Evolutionary conservation across 2,113 vertebrate genomes (phyloP).

Genomic region (Periophthalmodon schlosseri): DNA sequence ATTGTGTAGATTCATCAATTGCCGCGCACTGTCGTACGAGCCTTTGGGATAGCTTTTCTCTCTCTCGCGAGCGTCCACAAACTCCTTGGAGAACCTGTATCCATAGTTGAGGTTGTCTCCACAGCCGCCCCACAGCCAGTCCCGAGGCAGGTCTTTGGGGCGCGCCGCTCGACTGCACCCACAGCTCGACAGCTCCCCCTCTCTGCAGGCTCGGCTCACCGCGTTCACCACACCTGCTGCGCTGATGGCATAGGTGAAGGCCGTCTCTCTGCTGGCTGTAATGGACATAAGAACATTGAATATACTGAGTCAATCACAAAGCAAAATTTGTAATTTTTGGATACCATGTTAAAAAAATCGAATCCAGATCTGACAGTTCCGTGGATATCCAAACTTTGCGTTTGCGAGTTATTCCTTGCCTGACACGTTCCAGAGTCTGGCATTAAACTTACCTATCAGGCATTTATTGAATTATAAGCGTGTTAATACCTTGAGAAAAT

Average conservation of each 20-base stretch:
- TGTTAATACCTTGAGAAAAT: too few species aligned
- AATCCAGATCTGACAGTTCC: too few species aligned
- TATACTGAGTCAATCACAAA: constrained; percentile 13
- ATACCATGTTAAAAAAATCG: not conserved
- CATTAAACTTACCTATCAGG: too few species aligned
- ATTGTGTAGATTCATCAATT: constrained; percentile 96
- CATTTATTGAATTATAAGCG: too few species aligned
- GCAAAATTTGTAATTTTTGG: not conserved
- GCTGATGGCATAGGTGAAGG: constrained; percentile 95
- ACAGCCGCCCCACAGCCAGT: constrained; percentile 99
- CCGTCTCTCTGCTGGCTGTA: constrained; percentile 94
- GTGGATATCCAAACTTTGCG: too few species aligned
- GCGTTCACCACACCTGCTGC: constrained; percentile 95
- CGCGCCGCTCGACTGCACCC: constrained; percentile 92
- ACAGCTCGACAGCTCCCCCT: constrained; percentile 95
- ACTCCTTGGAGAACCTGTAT: constrained; percentile 96
- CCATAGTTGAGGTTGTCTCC: constrained; percentile 97
- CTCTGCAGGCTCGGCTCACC: constrained; percentile 94
- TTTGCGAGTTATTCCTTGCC: too few species aligned
- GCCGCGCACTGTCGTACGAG: constrained; percentile 87
- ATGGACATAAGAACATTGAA: not conserved
- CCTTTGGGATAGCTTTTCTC: constrained; percentile 92
- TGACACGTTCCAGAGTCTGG: too few species aligned
- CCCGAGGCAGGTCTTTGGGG: constrained; percentile 93
- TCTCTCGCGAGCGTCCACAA: constrained; percentile 93